Evolutionary conservation across 1,140 invertebrate genomes (phyloP).

Genomic region (Sitobion miscanthi): DNA sequence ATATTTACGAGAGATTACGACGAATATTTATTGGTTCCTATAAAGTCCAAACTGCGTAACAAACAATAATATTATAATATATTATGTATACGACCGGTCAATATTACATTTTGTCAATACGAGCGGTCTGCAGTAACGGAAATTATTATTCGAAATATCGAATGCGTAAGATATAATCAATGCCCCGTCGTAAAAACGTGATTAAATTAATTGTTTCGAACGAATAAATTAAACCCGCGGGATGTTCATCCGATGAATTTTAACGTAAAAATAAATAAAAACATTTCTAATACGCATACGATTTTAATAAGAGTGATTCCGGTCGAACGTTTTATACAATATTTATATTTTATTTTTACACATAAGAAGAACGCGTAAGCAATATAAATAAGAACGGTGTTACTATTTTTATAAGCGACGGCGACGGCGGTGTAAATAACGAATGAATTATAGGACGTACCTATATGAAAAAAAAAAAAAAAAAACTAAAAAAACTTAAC

Average conservation of each 20-base stretch:
- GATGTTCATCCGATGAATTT: neutral
- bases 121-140: neutral
- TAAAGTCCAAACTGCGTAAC: neutral
- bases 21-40: neutral
- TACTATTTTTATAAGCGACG: neutral
- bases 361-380: neutral
- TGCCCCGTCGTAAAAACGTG: neutral
- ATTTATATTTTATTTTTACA: neutral
- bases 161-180: neutral
- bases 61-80: too few species aligned
- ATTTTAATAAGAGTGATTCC: neutral
- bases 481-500: neutral
- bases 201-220: neutral
- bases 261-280: neutral
- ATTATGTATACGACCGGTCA: neutral
- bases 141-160: neutral
- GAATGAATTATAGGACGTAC: neutral
- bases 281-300: too few species aligned
- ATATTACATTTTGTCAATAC: neutral
- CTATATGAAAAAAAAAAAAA: neutral
- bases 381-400: neutral
- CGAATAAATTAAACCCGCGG: neutral
- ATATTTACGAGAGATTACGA: neutral
- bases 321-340: neutral
- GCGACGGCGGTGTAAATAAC: neutral